Evolutionary conservation across 1,140 invertebrate species (phyloP), one percentile per base, ranked within the genome.

Genomic region (Portunus trituberculatus): DNA sequence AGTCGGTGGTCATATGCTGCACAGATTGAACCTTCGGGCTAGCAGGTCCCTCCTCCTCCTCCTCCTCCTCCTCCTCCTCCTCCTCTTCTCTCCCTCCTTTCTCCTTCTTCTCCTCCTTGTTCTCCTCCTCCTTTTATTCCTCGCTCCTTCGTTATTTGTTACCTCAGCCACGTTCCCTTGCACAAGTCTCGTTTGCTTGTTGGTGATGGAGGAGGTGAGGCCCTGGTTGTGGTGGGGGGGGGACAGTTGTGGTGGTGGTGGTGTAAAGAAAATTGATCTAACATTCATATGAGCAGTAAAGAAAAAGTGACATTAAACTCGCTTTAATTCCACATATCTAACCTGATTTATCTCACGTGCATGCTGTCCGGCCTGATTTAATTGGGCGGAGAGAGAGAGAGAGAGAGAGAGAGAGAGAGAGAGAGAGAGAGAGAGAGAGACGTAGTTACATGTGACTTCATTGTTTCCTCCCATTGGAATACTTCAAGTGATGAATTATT

Each of bases 1-100:
- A 46, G 93, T 94, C 93, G 93, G 93, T 94, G 93, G 93, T 94
- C 93, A 94, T 94, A 94, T 94, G 93, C 93, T 94, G 93, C 93
- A 94, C 32, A 91, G 93, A 94, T 94, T 94, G 93, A 94, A 25
- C 88, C 93, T 89, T 0, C 25, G 16, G 93, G 93, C 93, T 16
- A 76, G 32, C 67, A 31, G 32, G 52, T 10, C 32, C 93, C 25
- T 45, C 87, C 59, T 28, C 31, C 87, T 16, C 28, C 86, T 28
- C 86, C 52, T 16, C 29, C 86, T 14, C 31, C 52, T 46, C 59
- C 48, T 67, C 90, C 25, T 39, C 46, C 20, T 67, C 52, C 59
- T 59, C 46, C 90, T 59, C 52, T 25, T 32, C n/a, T 29, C 28
- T 59, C 59, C 28, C 84, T 28, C 28, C 82, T 29, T n/a, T 32